A percentile compares a stretch with the other conserved stretches of the same genome.
Evolutionary conservation across 1,140 invertebrate species (phyloP).

Genomic region (Mylabris phalerata): DNA sequence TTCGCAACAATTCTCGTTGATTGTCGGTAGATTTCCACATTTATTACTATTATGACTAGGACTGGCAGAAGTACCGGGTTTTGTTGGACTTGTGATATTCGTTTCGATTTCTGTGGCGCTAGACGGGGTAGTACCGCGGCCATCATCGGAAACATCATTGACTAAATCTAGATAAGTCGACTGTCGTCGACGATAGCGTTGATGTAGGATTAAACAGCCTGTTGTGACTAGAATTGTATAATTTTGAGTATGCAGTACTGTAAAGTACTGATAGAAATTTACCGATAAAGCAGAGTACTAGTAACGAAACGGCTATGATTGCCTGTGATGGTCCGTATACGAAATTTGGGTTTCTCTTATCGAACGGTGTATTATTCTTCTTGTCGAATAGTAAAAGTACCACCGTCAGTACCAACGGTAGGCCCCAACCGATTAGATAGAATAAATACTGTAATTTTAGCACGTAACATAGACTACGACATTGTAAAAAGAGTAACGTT

Average conservation of each 20-base stretch:
- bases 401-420: constrained; percentile 46
- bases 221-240: constrained; percentile 53
- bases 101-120: constrained; percentile 16
- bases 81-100: constrained; percentile 5
- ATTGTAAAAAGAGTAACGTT: constrained; percentile 73
- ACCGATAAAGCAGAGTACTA: constrained; percentile 63
- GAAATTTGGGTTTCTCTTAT: constrained; percentile 69
- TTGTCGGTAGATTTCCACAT: constrained; percentile 32
- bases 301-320: constrained; percentile 55
- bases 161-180: constrained; percentile 43
- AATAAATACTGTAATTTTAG: constrained; percentile 65
- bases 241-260: background rate
- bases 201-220: constrained; percentile 66
- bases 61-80: constrained; percentile 37
- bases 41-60: constrained; percentile 20
- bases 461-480: constrained; percentile 72
- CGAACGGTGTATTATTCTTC: constrained; percentile 44
- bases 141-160: constrained; percentile 31
- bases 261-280: constrained; percentile 24
- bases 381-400: constrained; percentile 43
- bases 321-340: constrained; percentile 70
- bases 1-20: constrained; percentile 35
- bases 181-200: constrained; percentile 48
- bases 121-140: constrained; percentile 17
- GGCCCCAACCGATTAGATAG: constrained; percentile 69